Evolutionary conservation across 2,797 vertebrate genomes (phyloP).

Genomic region (Lepidocolaptes lacrymiger): DNA sequence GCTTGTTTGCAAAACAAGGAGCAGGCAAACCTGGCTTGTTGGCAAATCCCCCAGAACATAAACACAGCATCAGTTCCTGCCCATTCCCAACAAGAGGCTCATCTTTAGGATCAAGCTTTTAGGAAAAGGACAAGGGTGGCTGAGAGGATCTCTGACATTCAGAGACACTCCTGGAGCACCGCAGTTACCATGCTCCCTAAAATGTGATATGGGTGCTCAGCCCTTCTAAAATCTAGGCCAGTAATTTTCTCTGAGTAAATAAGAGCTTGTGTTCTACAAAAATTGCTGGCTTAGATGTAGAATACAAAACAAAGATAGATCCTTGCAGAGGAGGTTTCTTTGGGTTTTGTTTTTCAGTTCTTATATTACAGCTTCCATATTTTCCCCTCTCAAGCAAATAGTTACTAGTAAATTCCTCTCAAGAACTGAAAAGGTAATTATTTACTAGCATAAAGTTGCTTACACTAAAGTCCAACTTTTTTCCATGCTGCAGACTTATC

Average conservation of each 20-base stretch:
- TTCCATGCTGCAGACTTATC: not conserved
- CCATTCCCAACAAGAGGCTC: not conserved
- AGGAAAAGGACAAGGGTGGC: fast-evolving
- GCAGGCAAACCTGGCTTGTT: not conserved
- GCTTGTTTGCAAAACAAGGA: not conserved
- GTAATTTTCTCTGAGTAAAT: constrained; percentile 66
- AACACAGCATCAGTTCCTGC: not conserved
- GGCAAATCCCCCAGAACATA: not conserved
- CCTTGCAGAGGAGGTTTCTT: constrained; percentile 32
- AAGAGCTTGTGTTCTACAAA: constrained; percentile 54
- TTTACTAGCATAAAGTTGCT: constrained; percentile 29
- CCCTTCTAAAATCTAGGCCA: constrained; percentile 33
- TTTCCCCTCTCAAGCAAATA: constrained; percentile 20
- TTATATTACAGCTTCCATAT: constrained; percentile 46
- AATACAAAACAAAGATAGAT: constrained; percentile 56
- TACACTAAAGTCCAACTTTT: not conserved
- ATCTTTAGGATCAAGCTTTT: not conserved
- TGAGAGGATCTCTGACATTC: not conserved
- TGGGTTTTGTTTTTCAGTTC: constrained; percentile 11
- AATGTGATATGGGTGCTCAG: constrained; percentile 19
- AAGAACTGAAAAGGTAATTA: constrained; percentile 9
- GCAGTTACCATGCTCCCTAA: not conserved
- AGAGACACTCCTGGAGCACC: fast-evolving
- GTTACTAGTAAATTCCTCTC: constrained; percentile 26
- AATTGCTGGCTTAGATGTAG: constrained; percentile 61